phyloP scores from a whole-genome alignment of 1,140 invertebrate species.

The Doryteuthis pealeii region DNA sequence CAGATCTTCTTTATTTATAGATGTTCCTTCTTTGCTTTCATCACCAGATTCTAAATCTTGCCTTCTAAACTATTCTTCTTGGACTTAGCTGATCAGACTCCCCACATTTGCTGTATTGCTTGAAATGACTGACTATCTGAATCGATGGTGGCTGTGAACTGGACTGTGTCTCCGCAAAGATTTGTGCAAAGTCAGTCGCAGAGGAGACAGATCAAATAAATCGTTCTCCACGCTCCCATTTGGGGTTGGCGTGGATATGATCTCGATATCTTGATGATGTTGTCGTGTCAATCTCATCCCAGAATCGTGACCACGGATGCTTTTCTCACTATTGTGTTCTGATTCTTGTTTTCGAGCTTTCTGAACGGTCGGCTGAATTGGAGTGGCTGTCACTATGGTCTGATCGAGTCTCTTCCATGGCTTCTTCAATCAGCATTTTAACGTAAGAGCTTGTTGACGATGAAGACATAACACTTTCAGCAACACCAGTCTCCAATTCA shows the following conservation, averaged over 20 bases:
- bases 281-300: conserved; percentile 92
- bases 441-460: conserved; percentile 56
- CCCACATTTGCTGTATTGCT: conserved; percentile 73
- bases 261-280: conserved; percentile 93
- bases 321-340: conserved; percentile 66
- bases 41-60: conserved; percentile 23
- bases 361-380: conserved; percentile 58
- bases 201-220: conserved; percentile 61
- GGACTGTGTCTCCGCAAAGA: conserved; percentile 45
- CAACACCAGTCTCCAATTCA: conserved; percentile 11
- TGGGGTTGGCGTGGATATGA: conserved; percentile 77
- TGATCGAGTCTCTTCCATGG: conserved; percentile 53
- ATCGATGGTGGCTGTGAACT: conserved; percentile 43
- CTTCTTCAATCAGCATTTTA: conserved; percentile 59
- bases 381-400: conserved; percentile 52
- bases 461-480: conserved; percentile 19
- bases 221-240: conserved; percentile 44
- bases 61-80: conserved; percentile 37
- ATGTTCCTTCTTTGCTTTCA: conserved; percentile 19
- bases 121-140: conserved; percentile 63
- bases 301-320: conserved; percentile 78
- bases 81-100: conserved; percentile 51
- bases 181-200: conserved; percentile 76
- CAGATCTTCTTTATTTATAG: conserved; percentile 13
- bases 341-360: conserved; percentile 81